Base-by-base conservation (phyloP, 1,140 invertebrate species). In the Ostrea denselamellosa region DNA sequence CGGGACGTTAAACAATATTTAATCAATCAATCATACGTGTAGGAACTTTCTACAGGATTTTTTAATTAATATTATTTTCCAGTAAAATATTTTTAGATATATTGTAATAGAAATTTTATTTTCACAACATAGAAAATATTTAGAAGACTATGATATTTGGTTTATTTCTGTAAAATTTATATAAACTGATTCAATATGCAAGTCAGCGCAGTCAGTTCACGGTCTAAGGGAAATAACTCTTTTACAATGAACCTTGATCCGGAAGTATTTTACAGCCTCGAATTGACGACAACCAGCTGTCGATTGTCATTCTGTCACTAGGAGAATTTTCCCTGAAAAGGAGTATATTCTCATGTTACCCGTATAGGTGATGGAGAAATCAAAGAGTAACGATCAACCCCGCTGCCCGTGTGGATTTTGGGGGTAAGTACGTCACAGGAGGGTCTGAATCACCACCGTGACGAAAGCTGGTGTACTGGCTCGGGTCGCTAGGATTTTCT, bases 361-460 rank as follows among this genome's bases (percentile, higher is more conserved):
- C n/a, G 65, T 12, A 19, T 71, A 65, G 34, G 86, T 71, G 86
- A 94, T 94, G 94, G 94, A 93, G 88, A 92, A 94, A 88, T 94
- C 94, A 22, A 93, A 93, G 85, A 93, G 92, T 87, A 92, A 91
- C 86, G 89, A 93, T 90, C 92, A 92, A 86, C 91, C 92, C 53
- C 86, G 91, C 85, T 94, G 94, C 88, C 93, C 94, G 17, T 94
- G 94, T 91, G 94, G 94, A 87, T 94, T 94, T 90, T 94, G 92
- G 92, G 94, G 94, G 94, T 94, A 92, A 93, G 91, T 86, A 54
- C 81, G 12, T 0, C 8, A 10, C 25, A n/a, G 56, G 88, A 89
- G 12, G 17, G 34, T 77, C 51, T 28, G 22, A 81, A 87, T 86
- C 85, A 83, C 44, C 52, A 83, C 82, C 82, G 82, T 83, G 82